Percentiles rank a stretch among this genome's conserved stretches.
Evolutionary conservation across 2,888 invertebrate species (phyloP).

Genomic region (Candidula unifasciata): DNA sequence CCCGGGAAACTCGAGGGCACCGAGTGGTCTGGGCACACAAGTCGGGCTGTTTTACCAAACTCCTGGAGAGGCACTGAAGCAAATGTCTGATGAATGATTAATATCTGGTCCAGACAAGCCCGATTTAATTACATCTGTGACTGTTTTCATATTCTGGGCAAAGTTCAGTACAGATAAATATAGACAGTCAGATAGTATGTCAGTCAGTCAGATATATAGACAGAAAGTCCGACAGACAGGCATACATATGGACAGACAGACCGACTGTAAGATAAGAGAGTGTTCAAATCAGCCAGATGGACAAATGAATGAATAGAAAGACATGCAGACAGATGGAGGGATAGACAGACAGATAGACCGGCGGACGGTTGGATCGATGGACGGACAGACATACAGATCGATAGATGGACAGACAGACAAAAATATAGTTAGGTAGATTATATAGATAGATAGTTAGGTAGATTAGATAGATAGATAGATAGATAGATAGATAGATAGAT

Average conservation of each 20-base stretch:
- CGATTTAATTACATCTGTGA: neutral
- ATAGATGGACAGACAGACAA: neutral
- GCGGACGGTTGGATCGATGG: neutral
- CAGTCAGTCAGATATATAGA: neutral
- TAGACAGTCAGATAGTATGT: neutral
- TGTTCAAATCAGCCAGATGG: neutral
- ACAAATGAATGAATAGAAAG: neutral
- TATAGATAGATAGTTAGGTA: neutral
- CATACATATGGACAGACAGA: neutral
- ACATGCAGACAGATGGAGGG: neutral
- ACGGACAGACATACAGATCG: neutral
- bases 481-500: neutral
- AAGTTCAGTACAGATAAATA: neutral
- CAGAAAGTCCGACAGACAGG: neutral
- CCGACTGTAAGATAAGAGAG: no score
- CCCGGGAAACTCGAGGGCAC: neutral
- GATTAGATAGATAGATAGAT: neutral
- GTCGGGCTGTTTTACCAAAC: neutral
- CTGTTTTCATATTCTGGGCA: neutral
- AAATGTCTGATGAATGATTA: neutral
- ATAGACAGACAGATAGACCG: neutral
- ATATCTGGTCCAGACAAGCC: neutral
- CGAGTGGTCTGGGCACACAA: slow-evolving; percentile 9
- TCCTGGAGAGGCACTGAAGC: neutral
- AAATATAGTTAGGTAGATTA: neutral